Conservation (phyloP, 2,797 vertebrate genomes). For the Microctenopoma stevenorrisi region DNA sequence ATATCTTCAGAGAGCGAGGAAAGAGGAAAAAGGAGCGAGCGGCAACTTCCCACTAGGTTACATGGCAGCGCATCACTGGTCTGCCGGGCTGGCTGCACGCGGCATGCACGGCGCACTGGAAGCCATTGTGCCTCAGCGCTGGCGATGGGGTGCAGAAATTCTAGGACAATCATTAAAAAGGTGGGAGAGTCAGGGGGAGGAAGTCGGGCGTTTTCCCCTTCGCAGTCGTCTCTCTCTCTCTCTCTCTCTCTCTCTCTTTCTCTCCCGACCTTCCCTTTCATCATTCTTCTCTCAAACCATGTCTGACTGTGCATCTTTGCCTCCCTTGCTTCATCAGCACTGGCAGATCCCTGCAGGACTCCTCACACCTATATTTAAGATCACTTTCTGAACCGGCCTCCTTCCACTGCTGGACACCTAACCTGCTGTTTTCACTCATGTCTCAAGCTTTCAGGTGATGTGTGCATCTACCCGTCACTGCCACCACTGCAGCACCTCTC, state of each 20-base stretch:
- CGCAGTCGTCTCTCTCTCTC: constrained; percentile 13
- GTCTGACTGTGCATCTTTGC: constrained; percentile 34
- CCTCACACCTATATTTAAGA: constrained; percentile 53
- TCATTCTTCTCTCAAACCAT: constrained; percentile 33
- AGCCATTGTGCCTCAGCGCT: constrained; percentile 79
- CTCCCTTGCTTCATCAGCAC: constrained; percentile 38
- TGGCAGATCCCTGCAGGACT: constrained; percentile 36
- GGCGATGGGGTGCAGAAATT: constrained; percentile 44
- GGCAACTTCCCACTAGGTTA: constrained; percentile 68
- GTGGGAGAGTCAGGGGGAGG: no score
- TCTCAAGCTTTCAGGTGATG: constrained; percentile 18
- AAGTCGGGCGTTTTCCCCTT: no score
- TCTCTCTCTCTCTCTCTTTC: no score
- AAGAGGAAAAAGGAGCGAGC: constrained; percentile 34
- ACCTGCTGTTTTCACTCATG: constrained; percentile 27
- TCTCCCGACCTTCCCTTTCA: constrained; percentile 19
- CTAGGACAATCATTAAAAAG: constrained; percentile 73
- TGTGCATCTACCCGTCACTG: constrained; percentile 5
- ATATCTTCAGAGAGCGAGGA: constrained; percentile 62
- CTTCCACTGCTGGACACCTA: constrained; percentile 14
- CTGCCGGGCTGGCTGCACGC: constrained; percentile 77
- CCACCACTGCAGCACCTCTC: not conserved
- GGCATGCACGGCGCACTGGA: constrained; percentile 82
- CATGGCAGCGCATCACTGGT: constrained; percentile 75
- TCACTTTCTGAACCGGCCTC: constrained; percentile 40